These are phyloP conservation scores for Leptopilina boulardi DNA, from an alignment of 1,140 invertebrate genomes.

Conservation along the genomic window DNA sequence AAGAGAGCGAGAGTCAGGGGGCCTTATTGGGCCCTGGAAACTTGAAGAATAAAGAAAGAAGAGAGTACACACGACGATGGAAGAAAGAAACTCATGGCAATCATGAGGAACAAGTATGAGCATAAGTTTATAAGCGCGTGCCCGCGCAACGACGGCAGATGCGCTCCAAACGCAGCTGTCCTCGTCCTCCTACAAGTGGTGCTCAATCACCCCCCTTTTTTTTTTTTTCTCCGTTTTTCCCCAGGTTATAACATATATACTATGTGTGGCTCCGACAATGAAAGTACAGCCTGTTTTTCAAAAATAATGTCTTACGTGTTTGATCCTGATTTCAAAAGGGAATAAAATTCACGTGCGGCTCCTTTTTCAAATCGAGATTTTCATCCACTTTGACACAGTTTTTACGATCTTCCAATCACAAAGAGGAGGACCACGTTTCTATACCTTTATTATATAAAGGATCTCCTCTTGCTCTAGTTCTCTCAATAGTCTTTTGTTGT, in stretches of 20 bases:
- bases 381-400: conserved; percentile 32
- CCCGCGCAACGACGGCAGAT: conserved; percentile 74
- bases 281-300: conserved; percentile 19
- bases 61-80: background rate
- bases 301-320: conserved; percentile 43
- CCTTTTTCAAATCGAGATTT: conserved; percentile 6
- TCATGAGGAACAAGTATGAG: conserved; percentile 47
- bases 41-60: conserved; percentile 22
- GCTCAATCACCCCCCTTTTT: conserved; percentile 71
- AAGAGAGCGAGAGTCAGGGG: conserved; percentile 21
- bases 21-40: conserved; percentile 3
- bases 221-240: conserved; percentile 54
- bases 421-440: background rate
- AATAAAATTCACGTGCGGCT: background rate
- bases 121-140: conserved; percentile 64
- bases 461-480: conserved; percentile 27
- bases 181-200: conserved; percentile 76
- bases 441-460: background rate
- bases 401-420: conserved; percentile 20
- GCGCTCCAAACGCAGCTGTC: conserved; percentile 72
- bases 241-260: conserved; percentile 42
- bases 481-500: background rate
- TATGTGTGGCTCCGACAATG: conserved; percentile 8
- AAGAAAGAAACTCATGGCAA: conserved; percentile 44
- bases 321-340: background rate